Evolutionary conservation across 2,888 invertebrate genomes (phyloP).

Genomic region (Glaucopsyche alexis): DNA sequence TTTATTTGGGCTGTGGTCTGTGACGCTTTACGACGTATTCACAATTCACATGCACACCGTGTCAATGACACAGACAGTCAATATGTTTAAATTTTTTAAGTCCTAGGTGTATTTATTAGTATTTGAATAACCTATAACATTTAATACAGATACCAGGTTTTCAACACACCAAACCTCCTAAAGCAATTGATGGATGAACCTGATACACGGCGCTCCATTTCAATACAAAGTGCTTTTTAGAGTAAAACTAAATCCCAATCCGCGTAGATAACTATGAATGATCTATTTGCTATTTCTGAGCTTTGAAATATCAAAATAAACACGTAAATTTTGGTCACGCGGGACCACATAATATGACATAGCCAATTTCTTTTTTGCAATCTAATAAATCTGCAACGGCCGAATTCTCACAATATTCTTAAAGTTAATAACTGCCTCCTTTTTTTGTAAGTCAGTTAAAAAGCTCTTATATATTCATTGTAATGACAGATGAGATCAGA

Average conservation of each 20-base stretch:
- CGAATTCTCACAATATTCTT: too few relatives aligned
- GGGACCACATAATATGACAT: too few relatives aligned
- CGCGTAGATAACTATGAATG: neutral
- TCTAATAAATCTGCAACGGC: too few relatives aligned
- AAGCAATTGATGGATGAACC: conserved; percentile 9
- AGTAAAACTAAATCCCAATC: neutral
- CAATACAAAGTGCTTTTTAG: neutral
- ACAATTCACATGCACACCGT: neutral
- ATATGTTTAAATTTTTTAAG: neutral
- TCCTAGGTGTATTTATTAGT: neutral
- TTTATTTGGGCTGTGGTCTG: too few relatives aligned
- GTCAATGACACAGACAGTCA: neutral
- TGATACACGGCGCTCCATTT: neutral
- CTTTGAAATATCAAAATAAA: neutral
- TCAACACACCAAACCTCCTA: neutral
- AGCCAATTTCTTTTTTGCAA: neutral
- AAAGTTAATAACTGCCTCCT: too few relatives aligned
- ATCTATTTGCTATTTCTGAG: neutral
- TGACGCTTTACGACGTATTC: too few relatives aligned
- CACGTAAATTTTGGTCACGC: neutral
- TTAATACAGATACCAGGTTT: neutral
- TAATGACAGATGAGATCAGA: too few relatives aligned
- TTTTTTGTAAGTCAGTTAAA: too few relatives aligned
- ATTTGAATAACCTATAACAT: neutral
- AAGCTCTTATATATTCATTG: too few relatives aligned